phyloP scores from a whole-genome alignment of 2,797 vertebrate species.

The Anisognathus igniventris region DNA sequence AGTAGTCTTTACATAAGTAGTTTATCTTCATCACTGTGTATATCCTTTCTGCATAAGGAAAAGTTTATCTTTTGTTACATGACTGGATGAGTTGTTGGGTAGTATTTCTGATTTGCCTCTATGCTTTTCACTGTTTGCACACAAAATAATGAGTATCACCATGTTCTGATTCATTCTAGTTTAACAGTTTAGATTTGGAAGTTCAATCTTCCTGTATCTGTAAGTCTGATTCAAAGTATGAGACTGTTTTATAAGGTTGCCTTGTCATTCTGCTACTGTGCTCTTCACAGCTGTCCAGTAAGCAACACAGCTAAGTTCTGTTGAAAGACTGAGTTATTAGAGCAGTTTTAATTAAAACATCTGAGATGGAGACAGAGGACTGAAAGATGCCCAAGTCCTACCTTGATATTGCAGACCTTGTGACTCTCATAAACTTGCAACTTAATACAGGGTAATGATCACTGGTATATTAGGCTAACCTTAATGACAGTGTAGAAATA shows the following conservation, averaged over 20 bases:
- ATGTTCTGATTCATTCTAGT: background rate
- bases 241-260: background rate
- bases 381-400: background rate
- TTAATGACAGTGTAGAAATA: background rate
- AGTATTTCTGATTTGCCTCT: background rate
- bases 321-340: background rate
- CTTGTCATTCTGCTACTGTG: background rate
- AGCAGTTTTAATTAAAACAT: slow-evolving; percentile 7
- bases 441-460: background rate
- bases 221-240: background rate
- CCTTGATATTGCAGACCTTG: background rate
- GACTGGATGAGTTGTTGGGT: background rate
- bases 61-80: background rate
- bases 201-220: fast-evolving
- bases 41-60: background rate
- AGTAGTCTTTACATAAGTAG: background rate
- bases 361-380: background rate
- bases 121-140: background rate
- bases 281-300: background rate
- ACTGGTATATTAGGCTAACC: background rate
- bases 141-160: background rate
- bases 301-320: background rate
- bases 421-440: background rate
- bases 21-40: background rate
- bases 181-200: background rate